These are phyloP conservation scores for Chondrosia reniformis DNA, from an alignment of 37 sponge, comb jelly and placozoan genomes.

Conservation along the genomic window DNA sequence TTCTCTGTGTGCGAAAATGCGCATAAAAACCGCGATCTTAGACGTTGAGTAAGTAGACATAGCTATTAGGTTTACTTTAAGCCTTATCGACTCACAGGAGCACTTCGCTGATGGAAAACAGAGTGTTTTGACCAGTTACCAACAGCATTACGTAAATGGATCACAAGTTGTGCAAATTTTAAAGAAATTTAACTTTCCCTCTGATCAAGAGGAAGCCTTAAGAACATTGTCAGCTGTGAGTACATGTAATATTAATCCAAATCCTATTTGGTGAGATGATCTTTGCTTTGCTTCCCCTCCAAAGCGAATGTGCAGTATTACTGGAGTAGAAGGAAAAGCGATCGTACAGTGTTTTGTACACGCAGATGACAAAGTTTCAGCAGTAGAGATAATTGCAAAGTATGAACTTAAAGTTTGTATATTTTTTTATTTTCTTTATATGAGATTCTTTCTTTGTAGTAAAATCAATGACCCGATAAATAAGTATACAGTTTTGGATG, in stretches of 20 bases:
- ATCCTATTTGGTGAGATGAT: too few relatives aligned
- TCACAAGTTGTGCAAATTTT: neutral
- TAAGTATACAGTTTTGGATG: constrained; percentile 17
- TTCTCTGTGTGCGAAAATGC: too few relatives aligned
- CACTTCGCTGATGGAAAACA: neutral
- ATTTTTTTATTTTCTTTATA: too few relatives aligned
- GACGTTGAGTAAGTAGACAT: too few relatives aligned
- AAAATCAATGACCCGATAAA: constrained; percentile 9
- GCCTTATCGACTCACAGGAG: neutral
- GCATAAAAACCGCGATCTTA: too few relatives aligned
- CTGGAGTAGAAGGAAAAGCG: constrained; percentile 3
- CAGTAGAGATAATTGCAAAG: constrained; percentile 1
- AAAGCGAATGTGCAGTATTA: neutral
- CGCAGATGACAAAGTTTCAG: neutral
- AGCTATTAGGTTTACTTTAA: too few relatives aligned
- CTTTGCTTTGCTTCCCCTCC: too few relatives aligned
- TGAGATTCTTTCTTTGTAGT: neutral
- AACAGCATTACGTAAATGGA: constrained; percentile 2
- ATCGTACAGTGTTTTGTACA: constrained; percentile 9
- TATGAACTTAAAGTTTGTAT: too few relatives aligned
- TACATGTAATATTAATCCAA: too few relatives aligned
- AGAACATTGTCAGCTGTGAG: neutral
- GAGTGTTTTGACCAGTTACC: constrained; percentile 8
- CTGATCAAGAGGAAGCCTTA: neutral
- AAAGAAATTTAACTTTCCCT: neutral